Base-by-base conservation (phyloP, 1,140 invertebrate species). In the Leptonema lineaticorne region DNA sequence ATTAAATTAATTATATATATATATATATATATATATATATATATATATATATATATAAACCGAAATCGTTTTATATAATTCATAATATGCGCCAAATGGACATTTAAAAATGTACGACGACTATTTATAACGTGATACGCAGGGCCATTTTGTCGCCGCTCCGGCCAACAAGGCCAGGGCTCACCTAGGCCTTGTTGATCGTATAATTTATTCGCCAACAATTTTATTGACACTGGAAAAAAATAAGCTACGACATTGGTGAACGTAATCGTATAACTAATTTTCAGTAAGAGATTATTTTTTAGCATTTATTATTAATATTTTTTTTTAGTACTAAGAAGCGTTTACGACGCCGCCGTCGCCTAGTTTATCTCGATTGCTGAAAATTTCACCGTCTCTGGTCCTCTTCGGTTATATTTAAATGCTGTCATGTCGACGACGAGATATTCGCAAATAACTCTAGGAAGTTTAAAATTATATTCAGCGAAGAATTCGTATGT, bases 391-490 rank as follows among this genome's bases (percentile, higher is more conserved):
- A 9, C n/a, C 50, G 50, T 53, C 50, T 26, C 9, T 11, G 22
- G n/a, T n/a, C n/a, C 22, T 16, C 20, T 22, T 16, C 11, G 29
- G 28, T 46, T 67, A 70, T 62, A 66, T 70, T 66, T 63, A 66
- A 53, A 53, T 14, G 58, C 69, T 53, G 63, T 67, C 57, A 27
- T 50, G 26, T 48, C 26, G 69, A 27, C 18, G n/a, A 50, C 14
- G 14, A 69, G 41, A 67, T 67, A 37, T 67, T 67, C 63, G 69
- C 46, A 63, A 70, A 70, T 67, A 70, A 53, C 69, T 57, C 46
- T 56, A 67, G 69, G 63, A 70, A 70, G 46, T 62, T 63, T 22
- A 57, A 67, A 70, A 56, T 62, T 70, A 67, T 67, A 70, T 70
- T 70, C 63, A 58, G 69, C 56, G 30, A 53, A 58, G 69, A 67